Conservation (phyloP, 2,113 vertebrate species). For the Picathartes gymnocephalus region DNA sequence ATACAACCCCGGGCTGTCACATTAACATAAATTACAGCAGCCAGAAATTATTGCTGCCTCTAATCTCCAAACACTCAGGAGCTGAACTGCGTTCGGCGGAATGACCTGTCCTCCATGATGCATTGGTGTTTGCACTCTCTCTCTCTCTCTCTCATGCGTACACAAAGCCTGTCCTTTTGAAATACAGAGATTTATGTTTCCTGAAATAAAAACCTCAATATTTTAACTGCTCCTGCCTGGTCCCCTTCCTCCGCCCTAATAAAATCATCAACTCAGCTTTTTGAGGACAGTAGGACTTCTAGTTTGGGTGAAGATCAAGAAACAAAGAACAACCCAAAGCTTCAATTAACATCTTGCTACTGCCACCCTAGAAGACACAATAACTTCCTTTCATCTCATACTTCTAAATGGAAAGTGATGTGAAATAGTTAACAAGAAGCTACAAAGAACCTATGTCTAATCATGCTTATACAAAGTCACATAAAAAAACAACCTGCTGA, state of each 20-base stretch:
- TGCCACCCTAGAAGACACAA: not conserved
- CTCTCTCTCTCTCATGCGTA: not conserved
- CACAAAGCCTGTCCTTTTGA: not conserved
- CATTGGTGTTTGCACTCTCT: constrained; percentile 68
- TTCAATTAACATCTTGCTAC: not conserved
- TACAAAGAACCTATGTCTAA: not conserved
- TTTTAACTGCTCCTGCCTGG: not conserved
- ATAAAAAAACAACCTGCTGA: not conserved
- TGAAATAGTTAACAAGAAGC: not conserved
- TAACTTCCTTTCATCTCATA: not conserved
- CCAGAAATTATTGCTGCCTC: constrained; percentile 76
- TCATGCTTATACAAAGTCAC: not conserved
- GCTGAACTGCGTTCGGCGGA: constrained; percentile 66
- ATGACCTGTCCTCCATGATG: constrained; percentile 79
- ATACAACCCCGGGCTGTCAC: constrained; percentile 67
- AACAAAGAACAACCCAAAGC: not conserved
- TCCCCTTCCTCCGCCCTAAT: not conserved
- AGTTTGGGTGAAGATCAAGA: not conserved
- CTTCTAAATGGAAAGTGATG: not conserved
- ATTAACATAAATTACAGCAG: constrained; percentile 82
- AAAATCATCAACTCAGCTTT: not conserved
- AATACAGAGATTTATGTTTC: constrained; percentile 61
- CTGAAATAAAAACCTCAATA: constrained; percentile 19
- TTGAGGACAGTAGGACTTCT: not conserved
- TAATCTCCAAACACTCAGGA: constrained; percentile 80